Evolutionary conservation across 2,888 invertebrate genomes (phyloP).

Genomic region (Andrena hattorfiana): DNA sequence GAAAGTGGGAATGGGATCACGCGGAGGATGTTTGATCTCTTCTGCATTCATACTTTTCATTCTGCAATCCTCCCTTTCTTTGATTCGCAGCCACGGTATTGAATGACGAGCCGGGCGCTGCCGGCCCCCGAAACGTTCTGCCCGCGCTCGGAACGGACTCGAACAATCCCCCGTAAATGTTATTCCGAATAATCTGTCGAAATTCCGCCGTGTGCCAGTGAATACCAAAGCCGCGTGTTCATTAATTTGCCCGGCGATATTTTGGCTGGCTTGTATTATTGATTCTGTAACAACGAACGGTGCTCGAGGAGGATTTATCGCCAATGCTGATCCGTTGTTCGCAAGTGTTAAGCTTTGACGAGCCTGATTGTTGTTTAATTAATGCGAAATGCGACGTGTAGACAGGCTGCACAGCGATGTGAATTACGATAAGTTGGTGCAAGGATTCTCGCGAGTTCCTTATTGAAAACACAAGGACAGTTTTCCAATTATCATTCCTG

Average conservation of each 20-base stretch:
- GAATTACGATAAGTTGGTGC: too few relatives aligned
- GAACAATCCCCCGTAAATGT: constrained; percentile 15
- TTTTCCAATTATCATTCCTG: too few relatives aligned
- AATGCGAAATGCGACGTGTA: not conserved
- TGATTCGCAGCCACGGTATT: constrained; percentile 9
- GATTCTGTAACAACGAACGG: constrained; percentile 8
- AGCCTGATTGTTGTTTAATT: constrained; percentile 27
- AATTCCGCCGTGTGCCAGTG: constrained; percentile 16
- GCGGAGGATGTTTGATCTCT: constrained; percentile 53
- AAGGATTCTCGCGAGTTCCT: too few relatives aligned
- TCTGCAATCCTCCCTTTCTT: not conserved
- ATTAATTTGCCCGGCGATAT: constrained; percentile 12
- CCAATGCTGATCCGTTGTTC: not conserved
- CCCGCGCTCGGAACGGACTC: not conserved
- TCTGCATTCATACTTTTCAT: constrained; percentile 27
- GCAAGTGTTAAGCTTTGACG: constrained; percentile 8
- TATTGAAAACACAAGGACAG: too few relatives aligned
- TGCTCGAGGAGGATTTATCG: constrained; percentile 17
- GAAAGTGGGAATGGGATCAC: constrained; percentile 58
- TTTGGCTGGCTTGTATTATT: constrained; percentile 4
- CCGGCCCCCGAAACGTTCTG: not conserved
- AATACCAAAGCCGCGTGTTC: constrained; percentile 26
- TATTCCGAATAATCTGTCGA: constrained; percentile 21
- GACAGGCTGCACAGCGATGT: too few relatives aligned
- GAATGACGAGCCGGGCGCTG: not conserved